Base-by-base conservation (phyloP, 2,113 vertebrate species). In the Esox niger region DNA sequence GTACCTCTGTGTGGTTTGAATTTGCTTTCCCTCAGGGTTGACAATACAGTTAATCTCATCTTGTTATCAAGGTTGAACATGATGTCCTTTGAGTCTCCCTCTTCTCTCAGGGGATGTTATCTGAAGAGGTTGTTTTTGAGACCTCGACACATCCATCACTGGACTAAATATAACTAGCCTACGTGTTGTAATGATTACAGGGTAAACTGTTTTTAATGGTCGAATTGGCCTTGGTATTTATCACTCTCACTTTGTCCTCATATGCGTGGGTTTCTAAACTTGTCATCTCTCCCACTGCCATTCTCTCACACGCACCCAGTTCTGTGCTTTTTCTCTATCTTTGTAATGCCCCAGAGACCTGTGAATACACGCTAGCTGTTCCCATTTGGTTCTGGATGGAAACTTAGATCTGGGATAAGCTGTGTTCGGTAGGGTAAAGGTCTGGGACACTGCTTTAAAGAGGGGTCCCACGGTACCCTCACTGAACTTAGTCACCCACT, bases 401-500 rank as follows among this genome's bases (percentile, higher is more conserved):
- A 64, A 64, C 26, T 7, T 21, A 26, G 15, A 25, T 64, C 13
- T 32, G 20, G 29, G 64, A 4, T 20, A 32, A 15, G 13, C 10
- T 23, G 46, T 54, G 17, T 5, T 30, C n/a, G 15, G n/a, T 52
- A 1, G n/a, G n/a, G 47, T n/a, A 8, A 23, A 52, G 47, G 20
- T 21, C 47, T 66, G 64, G 64, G 64, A 66, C 47, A 21, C 27
- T 25, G 21, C n/a, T 32, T 3, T 7, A 32, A 49, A 43, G 17
- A 23, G 13, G 64, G 49, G 29, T 66, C 64, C 47, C 64, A 66
- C 49, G 49, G 47, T 35, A 66, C 29, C 6, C n/a, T 4, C 55
- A 57, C 55, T 11, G 55, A 11, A 23, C 10, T 25, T 4, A 29
- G 9, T 8, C 20, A 20, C 21, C 52, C 21, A 20, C 13, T 21